These are phyloP conservation scores for Lepisosteus oculatus DNA, from an alignment of 2,113 vertebrate species.

Conservation along the genomic window DNA sequence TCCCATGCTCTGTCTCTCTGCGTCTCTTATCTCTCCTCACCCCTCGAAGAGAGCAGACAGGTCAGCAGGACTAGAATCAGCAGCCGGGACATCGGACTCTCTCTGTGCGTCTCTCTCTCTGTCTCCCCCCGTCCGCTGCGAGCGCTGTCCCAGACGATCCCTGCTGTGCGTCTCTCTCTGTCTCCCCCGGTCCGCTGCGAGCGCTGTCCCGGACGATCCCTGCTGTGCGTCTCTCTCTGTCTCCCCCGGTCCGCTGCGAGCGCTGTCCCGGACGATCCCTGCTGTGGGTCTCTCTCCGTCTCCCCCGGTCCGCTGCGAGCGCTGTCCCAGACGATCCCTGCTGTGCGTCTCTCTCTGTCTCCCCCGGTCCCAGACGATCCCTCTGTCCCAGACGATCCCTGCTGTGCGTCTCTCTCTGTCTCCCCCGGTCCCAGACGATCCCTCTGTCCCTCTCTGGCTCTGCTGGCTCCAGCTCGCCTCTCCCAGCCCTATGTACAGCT, in stretches of 20 bases:
- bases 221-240: background rate
- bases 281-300: conserved; percentile 10
- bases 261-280: too few species aligned
- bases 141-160: too few species aligned
- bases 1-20: background rate
- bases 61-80: too few species aligned
- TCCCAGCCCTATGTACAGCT: too few species aligned
- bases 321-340: too few species aligned
- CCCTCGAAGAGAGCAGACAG: too few species aligned
- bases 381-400: background rate
- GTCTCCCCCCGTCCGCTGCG: too few species aligned
- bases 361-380: too few species aligned
- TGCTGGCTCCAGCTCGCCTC: background rate
- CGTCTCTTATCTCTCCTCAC: background rate
- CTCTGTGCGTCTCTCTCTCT: background rate
- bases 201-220: too few species aligned
- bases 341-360: conserved; percentile 1
- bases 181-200: too few species aligned
- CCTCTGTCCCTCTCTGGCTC: background rate
- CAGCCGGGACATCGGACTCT: too few species aligned
- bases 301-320: too few species aligned
- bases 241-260: background rate
- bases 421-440: background rate
- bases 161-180: background rate
- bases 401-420: background rate